phyloP scores from a whole-genome alignment of 2,113 vertebrate genomes.

The Varanus salvator region DNA sequence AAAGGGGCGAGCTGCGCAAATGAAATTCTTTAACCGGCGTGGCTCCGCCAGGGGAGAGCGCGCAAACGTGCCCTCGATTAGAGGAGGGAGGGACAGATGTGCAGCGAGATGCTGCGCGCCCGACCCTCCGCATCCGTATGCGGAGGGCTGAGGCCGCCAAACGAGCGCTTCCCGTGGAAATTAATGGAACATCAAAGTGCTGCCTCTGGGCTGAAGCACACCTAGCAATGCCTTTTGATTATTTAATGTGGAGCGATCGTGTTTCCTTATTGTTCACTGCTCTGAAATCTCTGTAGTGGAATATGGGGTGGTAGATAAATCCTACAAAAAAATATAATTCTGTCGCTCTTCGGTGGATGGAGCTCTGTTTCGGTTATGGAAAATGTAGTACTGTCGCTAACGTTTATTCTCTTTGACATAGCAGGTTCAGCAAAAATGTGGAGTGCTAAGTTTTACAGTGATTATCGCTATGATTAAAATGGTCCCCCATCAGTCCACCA shows the following conservation, averaged over 20 bases:
- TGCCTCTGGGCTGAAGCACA: neutral
- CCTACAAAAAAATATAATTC: too few relatives aligned
- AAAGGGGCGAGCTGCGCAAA: neutral
- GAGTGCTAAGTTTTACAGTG: neutral
- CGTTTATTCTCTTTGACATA: neutral
- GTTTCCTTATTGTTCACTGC: too few relatives aligned
- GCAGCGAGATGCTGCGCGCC: too few relatives aligned
- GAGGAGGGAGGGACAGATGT: neutral
- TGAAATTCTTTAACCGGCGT: neutral
- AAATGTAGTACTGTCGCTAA: neutral
- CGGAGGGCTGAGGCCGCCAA: neutral
- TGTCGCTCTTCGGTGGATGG: neutral
- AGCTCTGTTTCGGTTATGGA: neutral
- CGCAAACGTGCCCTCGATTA: neutral
- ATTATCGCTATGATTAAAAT: too few relatives aligned
- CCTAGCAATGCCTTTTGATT: too few relatives aligned
- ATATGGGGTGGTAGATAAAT: too few relatives aligned
- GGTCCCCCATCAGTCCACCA: too few relatives aligned
- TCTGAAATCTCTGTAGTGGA: too few relatives aligned
- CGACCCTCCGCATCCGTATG: neutral
- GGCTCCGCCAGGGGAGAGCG: neutral
- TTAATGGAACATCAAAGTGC: neutral
- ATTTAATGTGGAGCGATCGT: too few relatives aligned
- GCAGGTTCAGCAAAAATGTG: neutral
- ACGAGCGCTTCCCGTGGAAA: neutral